Percentiles rank a stretch among this genome's conserved stretches.
Evolutionary conservation across 92 coral and sea anemone species (phyloP).

Genomic region (Siderastrea radians): DNA sequence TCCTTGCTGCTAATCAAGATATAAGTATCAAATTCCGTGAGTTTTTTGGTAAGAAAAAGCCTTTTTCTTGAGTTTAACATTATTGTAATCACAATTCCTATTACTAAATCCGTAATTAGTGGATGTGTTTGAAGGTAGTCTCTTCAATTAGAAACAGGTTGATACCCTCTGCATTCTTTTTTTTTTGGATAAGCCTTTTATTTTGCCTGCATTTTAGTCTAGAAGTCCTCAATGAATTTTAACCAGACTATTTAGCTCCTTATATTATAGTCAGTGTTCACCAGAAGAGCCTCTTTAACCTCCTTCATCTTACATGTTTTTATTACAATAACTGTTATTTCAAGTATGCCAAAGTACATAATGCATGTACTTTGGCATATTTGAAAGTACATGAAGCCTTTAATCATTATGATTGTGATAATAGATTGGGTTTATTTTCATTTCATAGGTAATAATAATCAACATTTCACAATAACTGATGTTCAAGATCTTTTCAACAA

Average conservation of each 20-base stretch:
- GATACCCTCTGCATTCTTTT: too few species aligned
- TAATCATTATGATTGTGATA: background rate
- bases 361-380: background rate
- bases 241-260: too few species aligned
- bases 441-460: constrained; percentile 18
- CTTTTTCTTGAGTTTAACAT: background rate
- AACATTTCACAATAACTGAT: constrained; percentile 26
- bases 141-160: too few species aligned
- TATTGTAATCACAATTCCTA: too few species aligned
- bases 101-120: too few species aligned
- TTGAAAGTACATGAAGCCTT: background rate
- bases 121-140: too few species aligned
- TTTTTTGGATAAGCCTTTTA: too few species aligned
- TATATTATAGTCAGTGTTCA: too few species aligned
- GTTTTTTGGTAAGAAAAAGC: constrained; percentile 24
- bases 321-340: background rate
- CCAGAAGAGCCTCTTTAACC: too few species aligned
- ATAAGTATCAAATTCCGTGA: constrained; percentile 49
- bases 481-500: constrained; percentile 61
- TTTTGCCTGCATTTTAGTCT: too few species aligned
- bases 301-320: too few species aligned
- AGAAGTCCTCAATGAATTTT: too few species aligned
- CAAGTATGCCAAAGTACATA: background rate
- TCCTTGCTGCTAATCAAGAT: constrained; percentile 30
- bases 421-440: background rate